These are phyloP conservation scores for Mercenaria mercenaria DNA, from an alignment of 1,140 invertebrate genomes.

Conservation along the genomic window DNA sequence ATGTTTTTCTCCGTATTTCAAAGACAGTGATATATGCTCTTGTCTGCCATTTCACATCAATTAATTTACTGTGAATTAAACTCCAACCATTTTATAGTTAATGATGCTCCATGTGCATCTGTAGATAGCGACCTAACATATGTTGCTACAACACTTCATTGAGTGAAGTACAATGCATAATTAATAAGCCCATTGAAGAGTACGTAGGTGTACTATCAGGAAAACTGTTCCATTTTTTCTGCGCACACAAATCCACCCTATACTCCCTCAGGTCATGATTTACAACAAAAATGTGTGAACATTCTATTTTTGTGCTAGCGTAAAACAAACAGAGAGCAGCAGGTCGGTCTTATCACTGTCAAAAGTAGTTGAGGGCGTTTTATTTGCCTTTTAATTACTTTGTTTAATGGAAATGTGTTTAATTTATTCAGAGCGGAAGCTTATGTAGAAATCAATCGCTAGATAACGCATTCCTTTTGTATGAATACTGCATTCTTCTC, in stretches of 20 bases:
- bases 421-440: not conserved
- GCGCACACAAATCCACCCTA: not conserved
- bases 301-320: not conserved
- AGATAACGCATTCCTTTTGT: not conserved
- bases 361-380: not conserved
- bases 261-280: not conserved
- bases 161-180: not conserved
- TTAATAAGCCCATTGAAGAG: not conserved
- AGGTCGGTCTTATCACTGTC: not conserved
- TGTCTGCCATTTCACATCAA: no score
- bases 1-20: no score
- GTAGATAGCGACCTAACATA: no score
- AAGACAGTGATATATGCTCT: no score
- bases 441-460: not conserved
- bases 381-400: conserved; percentile 16
- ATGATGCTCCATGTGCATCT: no score
- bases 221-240: not conserved
- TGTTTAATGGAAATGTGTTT: conserved; percentile 15
- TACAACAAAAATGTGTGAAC: conserved; percentile 15
- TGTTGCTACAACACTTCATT: no score
- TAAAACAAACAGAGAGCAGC: no score
- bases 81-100: no score
- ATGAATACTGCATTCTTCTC: not conserved
- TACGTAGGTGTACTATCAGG: not conserved
- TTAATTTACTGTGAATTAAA: no score